Base-by-base conservation (phyloP, 2,113 vertebrate species). In the Podarcis muralis region DNA sequence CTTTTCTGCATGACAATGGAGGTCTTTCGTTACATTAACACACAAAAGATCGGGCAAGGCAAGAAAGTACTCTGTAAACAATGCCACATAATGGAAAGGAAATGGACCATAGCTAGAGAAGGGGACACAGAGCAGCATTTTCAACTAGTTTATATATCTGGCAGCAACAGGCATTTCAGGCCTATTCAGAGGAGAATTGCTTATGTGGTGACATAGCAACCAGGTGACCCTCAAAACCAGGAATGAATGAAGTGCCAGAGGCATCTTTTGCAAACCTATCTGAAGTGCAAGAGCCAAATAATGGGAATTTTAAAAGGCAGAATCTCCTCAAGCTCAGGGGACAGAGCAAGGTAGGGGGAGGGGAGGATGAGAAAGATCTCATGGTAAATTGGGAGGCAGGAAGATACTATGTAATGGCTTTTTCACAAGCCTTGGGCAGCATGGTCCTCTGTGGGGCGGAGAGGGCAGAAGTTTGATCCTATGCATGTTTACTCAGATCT, bases 141-240 rank as follows among this genome's bases (percentile, higher is more conserved):
- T 30, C 20, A 71, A 35, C 40, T 62, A 16, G n/a, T 80, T 87
- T 87, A 65, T 53, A 11, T 80, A 77, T 88, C 30, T 76, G 72
- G 57, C 6, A 88, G 81, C 48, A 83, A 83, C 20, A 72, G 2
- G 62, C 79, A 78, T 88, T 77, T 86, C 71, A 83, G 86, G 32
- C 77, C 32, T 71, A 43, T 84, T 88, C 57, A 30, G 89, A 59
- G 57, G 57, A 90, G 66, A 87, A 74, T n/a, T 35, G 57, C 80
- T 88, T 75, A 82, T 32, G 30, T n/a, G 57, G 78, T 35, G 83
- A 83, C 86, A 83, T 72, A 0, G 0, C 12, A 30, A 84, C 78
- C 48, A 82, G 59, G 59, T 93, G 85, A 65, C 84, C 92, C 81
- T 37, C 89, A 84, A 88, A 92, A 90, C 87, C 90, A 71, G 88